phyloP scores from a whole-genome alignment of 2,113 vertebrate genomes.

The Mungos mungo region DNA sequence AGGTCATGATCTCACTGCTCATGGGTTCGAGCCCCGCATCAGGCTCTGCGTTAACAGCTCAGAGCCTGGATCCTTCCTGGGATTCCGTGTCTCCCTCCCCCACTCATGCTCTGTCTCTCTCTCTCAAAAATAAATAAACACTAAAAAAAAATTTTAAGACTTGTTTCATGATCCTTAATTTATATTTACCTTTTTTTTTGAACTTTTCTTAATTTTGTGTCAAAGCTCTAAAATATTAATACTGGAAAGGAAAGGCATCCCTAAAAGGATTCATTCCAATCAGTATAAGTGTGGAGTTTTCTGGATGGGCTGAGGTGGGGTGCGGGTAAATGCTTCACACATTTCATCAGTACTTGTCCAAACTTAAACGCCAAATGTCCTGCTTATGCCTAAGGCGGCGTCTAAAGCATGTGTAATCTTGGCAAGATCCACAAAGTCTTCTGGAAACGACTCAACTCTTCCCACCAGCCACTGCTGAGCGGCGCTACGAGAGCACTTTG shows the following conservation, averaged over 20 bases:
- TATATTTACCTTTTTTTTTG: constrained; percentile 24
- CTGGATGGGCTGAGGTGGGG: fast-evolving
- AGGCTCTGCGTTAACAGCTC: no score
- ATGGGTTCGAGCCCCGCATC: no score
- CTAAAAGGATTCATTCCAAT: background rate
- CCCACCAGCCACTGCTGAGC: background rate
- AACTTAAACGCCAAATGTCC: background rate
- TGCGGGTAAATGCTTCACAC: background rate
- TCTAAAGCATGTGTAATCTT: background rate
- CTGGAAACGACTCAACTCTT: background rate
- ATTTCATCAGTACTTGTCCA: background rate
- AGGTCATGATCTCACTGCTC: no score
- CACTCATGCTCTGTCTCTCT: no score
- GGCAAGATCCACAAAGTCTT: background rate
- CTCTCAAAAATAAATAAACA: no score
- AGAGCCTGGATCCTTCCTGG: no score
- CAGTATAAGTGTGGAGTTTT: background rate
- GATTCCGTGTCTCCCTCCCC: no score
- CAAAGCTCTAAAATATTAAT: constrained; percentile 4
- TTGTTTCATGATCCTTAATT: background rate
- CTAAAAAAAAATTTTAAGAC: no score
- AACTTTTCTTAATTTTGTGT: background rate
- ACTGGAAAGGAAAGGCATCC: background rate
- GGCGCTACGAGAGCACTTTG: background rate
- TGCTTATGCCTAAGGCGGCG: background rate